phyloP scores from a whole-genome alignment of 2,888 invertebrate genomes.

The Mythimna albipuncta region DNA sequence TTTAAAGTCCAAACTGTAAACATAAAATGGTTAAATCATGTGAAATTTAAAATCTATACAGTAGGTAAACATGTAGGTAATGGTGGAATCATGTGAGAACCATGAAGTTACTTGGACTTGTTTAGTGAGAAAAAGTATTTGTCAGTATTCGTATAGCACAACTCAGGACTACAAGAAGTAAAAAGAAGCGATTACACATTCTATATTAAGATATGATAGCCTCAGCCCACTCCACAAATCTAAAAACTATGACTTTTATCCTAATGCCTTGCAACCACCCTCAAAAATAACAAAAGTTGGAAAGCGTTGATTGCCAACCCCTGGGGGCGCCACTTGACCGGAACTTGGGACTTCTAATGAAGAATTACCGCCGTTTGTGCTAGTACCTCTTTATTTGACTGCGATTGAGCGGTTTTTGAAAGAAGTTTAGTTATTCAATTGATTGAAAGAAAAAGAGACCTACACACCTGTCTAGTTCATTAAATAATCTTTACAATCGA shows the following conservation, averaged over 20 bases:
- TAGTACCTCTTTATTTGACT: conserved; percentile 67
- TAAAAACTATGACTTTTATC: conserved; percentile 52
- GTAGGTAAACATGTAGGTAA: too few relatives aligned
- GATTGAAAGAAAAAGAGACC: too few relatives aligned
- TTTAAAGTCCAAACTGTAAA: too few relatives aligned
- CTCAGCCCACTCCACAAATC: not conserved
- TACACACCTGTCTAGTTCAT: not conserved
- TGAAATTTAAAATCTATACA: too few relatives aligned
- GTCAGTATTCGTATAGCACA: too few relatives aligned
- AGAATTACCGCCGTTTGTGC: conserved; percentile 86
- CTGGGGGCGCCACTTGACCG: conserved; percentile 85
- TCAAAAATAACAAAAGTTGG: conserved; percentile 81
- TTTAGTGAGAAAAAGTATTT: too few relatives aligned
- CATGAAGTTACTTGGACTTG: too few relatives aligned
- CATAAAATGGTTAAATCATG: too few relatives aligned
- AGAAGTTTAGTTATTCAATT: conserved; percentile 26
- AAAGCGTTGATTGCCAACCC: conserved; percentile 84
- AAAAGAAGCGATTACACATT: not conserved
- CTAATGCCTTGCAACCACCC: conserved; percentile 63
- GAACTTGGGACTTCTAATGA: conserved; percentile 84
- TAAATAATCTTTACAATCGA: not conserved
- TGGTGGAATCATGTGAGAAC: too few relatives aligned
- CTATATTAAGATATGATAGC: not conserved
- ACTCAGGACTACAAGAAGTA: too few relatives aligned
- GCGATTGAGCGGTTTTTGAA: conserved; percentile 52